phyloP scores from a whole-genome alignment of 64 coral and sea anemone genomes.

The Actinia equina region DNA sequence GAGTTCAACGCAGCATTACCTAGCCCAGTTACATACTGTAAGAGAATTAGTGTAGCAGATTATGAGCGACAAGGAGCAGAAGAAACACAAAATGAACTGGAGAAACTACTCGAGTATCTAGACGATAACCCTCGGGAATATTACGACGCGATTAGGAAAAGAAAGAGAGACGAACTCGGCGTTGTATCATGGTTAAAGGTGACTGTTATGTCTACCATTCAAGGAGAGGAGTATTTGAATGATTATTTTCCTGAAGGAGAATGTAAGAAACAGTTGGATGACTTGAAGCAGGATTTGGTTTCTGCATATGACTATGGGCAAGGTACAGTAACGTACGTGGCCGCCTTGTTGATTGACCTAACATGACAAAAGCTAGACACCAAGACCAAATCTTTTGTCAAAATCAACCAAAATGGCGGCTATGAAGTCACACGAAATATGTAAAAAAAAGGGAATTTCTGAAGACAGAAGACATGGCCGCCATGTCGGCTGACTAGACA shows the following conservation, averaged over 20 bases:
- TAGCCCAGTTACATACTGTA: slow-evolving; percentile 33
- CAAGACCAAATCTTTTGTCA: no score
- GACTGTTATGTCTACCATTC: slow-evolving; percentile 37
- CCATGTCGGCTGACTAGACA: no score
- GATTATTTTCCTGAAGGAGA: slow-evolving; percentile 33
- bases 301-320: slow-evolving; percentile 60
- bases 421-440: no score
- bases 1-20: slow-evolving; percentile 54
- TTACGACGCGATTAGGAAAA: slow-evolving; percentile 33
- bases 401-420: no score
- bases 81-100: slow-evolving; percentile 50
- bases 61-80: slow-evolving; percentile 52
- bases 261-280: slow-evolving; percentile 29
- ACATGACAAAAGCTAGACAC: no score
- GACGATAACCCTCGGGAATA: slow-evolving; percentile 30
- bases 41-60: slow-evolving; percentile 33
- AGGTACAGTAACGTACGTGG: slow-evolving; percentile 24
- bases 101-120: slow-evolving; percentile 43
- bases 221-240: slow-evolving; percentile 43
- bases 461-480: no score
- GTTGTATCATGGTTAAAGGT: slow-evolving; percentile 40
- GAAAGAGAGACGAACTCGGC: slow-evolving; percentile 43
- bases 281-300: slow-evolving; percentile 39
- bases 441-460: no score
- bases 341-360: no score